Percentiles rank a stretch among this genome's conserved stretches.
Conservation (phyloP, 2,888 invertebrate species). For the Ethmia dodecea region DNA sequence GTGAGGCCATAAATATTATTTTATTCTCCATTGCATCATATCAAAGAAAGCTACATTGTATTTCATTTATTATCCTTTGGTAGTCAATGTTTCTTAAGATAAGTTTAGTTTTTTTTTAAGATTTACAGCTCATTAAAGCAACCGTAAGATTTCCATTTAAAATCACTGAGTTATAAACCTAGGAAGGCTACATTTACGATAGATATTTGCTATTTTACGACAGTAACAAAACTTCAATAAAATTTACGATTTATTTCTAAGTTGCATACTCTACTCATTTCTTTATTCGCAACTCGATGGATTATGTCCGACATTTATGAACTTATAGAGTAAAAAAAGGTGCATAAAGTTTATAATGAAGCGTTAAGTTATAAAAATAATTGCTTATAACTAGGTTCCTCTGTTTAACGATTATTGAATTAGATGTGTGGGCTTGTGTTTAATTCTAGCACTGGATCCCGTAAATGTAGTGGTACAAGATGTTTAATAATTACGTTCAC, state of each 20-base stretch:
- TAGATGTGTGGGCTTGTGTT: constrained; percentile 3
- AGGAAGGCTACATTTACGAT: constrained; percentile 52
- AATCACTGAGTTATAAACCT: constrained; percentile 53
- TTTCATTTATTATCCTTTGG: constrained; percentile 40
- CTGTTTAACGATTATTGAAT: constrained; percentile 11
- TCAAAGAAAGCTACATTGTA: constrained; percentile 35
- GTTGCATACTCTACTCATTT: constrained; percentile 24
- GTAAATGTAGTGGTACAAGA: constrained; percentile 7
- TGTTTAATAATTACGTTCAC: constrained; percentile 4
- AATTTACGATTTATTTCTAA: constrained; percentile 37
- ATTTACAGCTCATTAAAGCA: constrained; percentile 58
- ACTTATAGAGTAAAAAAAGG: constrained; percentile 24
- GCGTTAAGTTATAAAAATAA: constrained; percentile 22
- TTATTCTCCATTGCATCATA: neutral
- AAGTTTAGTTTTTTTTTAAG: constrained; percentile 59
- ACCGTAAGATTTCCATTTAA: constrained; percentile 51
- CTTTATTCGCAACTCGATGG: constrained; percentile 21
- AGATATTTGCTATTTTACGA: constrained; percentile 53
- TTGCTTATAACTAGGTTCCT: constrained; percentile 14
- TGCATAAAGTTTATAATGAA: constrained; percentile 21
- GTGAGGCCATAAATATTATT: too few relatives aligned
- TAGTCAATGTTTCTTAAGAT: constrained; percentile 53
- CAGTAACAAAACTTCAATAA: constrained; percentile 43
- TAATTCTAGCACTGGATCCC: neutral
- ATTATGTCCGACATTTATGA: constrained; percentile 26